Evolutionary conservation across 2,113 vertebrate genomes (phyloP).

Genomic region (Procapra przewalskii): DNA sequence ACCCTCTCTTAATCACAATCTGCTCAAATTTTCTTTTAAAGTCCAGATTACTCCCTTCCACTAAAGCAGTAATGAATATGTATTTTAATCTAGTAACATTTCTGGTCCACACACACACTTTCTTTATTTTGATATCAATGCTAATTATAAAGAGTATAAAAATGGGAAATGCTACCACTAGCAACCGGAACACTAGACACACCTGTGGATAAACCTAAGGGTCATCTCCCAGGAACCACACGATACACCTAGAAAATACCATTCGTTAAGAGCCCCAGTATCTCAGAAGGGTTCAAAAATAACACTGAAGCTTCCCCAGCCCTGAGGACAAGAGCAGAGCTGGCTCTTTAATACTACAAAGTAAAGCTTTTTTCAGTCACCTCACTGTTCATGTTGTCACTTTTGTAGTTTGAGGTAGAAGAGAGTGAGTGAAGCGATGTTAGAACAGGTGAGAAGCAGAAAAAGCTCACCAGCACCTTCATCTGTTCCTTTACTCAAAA

Average conservation of each 20-base stretch:
- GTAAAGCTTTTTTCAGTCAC: conserved; percentile 18
- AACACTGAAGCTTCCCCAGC: neutral
- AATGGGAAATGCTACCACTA: neutral
- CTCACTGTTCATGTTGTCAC: neutral
- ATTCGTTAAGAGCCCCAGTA: conserved; percentile 21
- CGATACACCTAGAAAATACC: neutral
- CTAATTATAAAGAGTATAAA: neutral
- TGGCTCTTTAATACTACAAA: conserved; percentile 14
- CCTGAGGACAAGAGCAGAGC: neutral
- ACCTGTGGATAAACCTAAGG: neutral
- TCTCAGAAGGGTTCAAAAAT: conserved; percentile 40
- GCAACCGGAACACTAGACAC: neutral
- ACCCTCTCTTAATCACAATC: conserved; percentile 19
- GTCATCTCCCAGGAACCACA: conserved; percentile 6
- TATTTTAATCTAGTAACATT: conserved; percentile 25
- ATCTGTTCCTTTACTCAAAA: conserved; percentile 18
- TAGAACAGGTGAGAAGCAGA: neutral
- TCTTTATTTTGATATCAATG: conserved; percentile 22
- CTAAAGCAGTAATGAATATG: neutral
- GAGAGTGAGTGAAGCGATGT: neutral
- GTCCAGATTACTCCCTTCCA: neutral
- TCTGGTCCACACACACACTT: neutral
- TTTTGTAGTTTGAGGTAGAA: neutral
- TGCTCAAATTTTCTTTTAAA: conserved; percentile 6
- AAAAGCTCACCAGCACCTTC: neutral